phyloP scores from a whole-genome alignment of 2,113 vertebrate species.

The Dromaius novaehollandiae region DNA sequence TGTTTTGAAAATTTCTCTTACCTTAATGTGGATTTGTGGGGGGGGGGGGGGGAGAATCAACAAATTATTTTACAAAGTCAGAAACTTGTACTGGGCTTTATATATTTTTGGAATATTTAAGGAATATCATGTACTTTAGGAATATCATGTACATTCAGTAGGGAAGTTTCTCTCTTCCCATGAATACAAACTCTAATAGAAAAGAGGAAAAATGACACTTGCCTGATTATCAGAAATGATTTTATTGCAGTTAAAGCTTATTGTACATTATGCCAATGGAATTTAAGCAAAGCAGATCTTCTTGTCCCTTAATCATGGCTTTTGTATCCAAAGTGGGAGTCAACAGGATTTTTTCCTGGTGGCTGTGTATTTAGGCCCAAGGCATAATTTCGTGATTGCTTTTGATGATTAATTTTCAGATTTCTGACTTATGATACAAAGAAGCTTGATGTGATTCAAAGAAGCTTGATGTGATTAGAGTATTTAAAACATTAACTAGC shows the following conservation, averaged over 20 bases:
- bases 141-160: background rate
- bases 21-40: background rate
- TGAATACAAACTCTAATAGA: background rate
- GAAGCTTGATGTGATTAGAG: background rate
- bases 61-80: background rate
- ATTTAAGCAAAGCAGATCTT: background rate
- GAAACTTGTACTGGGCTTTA: background rate
- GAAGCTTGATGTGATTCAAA: background rate
- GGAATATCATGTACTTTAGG: background rate
- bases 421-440: background rate
- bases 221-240: background rate
- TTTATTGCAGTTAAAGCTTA: background rate
- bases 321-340: background rate
- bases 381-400: background rate
- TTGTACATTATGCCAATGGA: background rate
- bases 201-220: background rate
- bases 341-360: background rate
- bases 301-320: background rate
- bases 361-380: background rate
- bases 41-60: fast-evolving
- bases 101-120: background rate
- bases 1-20: background rate
- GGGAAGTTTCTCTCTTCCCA: background rate
- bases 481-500: background rate
- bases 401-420: background rate